Conservation (phyloP, 2,888 invertebrate genomes). For the Sceliomorpha sp. region DNA sequence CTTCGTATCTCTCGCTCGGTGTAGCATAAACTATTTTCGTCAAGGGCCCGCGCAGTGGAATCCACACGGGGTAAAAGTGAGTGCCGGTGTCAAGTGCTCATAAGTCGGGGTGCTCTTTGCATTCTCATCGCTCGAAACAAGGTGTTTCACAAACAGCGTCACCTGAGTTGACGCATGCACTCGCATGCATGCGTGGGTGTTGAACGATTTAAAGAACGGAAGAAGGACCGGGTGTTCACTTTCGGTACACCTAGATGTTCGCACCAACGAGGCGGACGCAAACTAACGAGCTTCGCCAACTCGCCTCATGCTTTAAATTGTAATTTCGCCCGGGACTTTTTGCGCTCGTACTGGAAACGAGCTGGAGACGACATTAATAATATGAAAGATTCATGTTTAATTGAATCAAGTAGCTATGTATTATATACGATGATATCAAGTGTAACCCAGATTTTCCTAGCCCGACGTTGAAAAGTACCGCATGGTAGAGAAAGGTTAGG, state of each 20-base stretch:
- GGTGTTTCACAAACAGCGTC: constrained; percentile 22
- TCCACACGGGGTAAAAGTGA: constrained; percentile 40
- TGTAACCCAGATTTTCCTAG: too few relatives aligned
- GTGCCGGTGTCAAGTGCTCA: constrained; percentile 54
- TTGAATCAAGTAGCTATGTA: not conserved
- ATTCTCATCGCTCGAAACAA: constrained; percentile 32
- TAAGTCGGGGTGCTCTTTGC: constrained; percentile 40
- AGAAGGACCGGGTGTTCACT: not conserved
- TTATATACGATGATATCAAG: not conserved
- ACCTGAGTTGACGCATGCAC: constrained; percentile 2
- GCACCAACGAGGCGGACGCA: constrained; percentile 1
- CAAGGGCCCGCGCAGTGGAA: constrained; percentile 53
- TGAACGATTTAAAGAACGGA: constrained; percentile 37
- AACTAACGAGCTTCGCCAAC: constrained; percentile 25
- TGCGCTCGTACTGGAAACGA: not conserved
- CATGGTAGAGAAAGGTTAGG: too few relatives aligned
- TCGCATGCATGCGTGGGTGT: constrained; percentile 17
- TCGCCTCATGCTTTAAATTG: constrained; percentile 15
- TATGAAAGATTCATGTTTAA: not conserved
- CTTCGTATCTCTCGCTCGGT: constrained; percentile 25
- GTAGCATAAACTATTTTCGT: constrained; percentile 60
- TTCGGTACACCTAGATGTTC: not conserved
- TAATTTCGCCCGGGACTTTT: constrained; percentile 12
- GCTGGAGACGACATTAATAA: not conserved
- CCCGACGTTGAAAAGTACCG: too few relatives aligned